Conservation (phyloP, 2,113 vertebrate genomes). For the Saguinus midas region DNA sequence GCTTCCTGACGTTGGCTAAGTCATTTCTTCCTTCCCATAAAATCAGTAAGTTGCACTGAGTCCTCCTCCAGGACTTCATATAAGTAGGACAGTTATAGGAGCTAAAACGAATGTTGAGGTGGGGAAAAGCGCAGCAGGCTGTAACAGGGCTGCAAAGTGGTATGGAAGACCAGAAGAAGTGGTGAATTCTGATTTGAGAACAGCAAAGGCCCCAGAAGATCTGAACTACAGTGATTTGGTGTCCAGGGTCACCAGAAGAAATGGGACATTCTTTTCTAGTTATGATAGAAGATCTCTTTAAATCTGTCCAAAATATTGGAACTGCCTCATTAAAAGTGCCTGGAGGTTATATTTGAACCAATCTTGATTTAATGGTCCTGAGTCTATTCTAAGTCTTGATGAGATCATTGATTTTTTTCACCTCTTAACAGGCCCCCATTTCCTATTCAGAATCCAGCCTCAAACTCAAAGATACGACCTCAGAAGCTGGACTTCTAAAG, state of each 20-base stretch:
- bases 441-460: constrained; percentile 1
- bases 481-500: not conserved
- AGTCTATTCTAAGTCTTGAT: not conserved
- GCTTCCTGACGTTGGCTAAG: not conserved
- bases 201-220: not conserved
- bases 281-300: not conserved
- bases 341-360: not conserved
- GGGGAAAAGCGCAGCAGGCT: not conserved
- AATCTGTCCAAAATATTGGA: not conserved
- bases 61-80: not conserved
- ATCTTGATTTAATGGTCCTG: not conserved
- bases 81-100: not conserved
- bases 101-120: not conserved
- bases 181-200: not conserved
- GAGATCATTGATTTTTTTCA: not conserved
- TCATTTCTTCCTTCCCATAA: not conserved
- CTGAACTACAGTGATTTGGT: not conserved
- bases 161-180: not conserved
- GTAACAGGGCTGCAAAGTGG: not conserved
- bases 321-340: not conserved
- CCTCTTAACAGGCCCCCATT: constrained; percentile 2
- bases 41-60: not conserved
- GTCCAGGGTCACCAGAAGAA: constrained; percentile 14
- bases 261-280: not conserved
- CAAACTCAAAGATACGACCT: not conserved